Conservation (phyloP, 2,888 invertebrate species). For the Tenthredo livida region DNA sequence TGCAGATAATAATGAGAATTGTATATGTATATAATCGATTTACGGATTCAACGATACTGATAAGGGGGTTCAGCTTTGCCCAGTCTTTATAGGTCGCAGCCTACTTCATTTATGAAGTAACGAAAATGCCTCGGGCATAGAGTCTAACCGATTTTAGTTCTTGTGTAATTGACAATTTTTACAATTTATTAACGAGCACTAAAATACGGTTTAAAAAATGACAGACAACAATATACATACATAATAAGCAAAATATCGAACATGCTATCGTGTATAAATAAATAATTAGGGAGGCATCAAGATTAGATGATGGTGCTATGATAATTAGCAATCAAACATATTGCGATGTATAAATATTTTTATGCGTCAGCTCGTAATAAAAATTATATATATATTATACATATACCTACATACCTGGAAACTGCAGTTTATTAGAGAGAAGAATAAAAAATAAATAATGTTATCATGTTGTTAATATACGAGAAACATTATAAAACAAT, state of each 20-base stretch:
- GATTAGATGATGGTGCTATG: conserved; percentile 46
- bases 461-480: conserved; percentile 31
- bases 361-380: conserved; percentile 28
- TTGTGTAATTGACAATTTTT: neutral
- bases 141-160: neutral
- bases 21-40: conserved; percentile 22
- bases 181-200: neutral
- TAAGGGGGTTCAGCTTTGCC: neutral
- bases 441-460: neutral
- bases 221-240: conserved; percentile 2
- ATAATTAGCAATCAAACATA: conserved; percentile 41
- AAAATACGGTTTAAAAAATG: neutral
- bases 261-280: conserved; percentile 32
- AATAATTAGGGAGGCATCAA: conserved; percentile 18
- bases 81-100: neutral
- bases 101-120: neutral
- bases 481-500: conserved; percentile 24
- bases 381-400: neutral
- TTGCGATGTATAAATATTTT: conserved; percentile 49
- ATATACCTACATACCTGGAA: neutral
- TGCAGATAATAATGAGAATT: neutral
- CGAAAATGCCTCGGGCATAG: neutral
- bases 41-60: conserved; percentile 23
- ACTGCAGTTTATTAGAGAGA: conserved; percentile 22
- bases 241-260: conserved; percentile 34